Evolutionary conservation across 2,113 vertebrate genomes (phyloP), one percentile per base, ranked within the genome.

Genomic region (Podilymbus podiceps): DNA sequence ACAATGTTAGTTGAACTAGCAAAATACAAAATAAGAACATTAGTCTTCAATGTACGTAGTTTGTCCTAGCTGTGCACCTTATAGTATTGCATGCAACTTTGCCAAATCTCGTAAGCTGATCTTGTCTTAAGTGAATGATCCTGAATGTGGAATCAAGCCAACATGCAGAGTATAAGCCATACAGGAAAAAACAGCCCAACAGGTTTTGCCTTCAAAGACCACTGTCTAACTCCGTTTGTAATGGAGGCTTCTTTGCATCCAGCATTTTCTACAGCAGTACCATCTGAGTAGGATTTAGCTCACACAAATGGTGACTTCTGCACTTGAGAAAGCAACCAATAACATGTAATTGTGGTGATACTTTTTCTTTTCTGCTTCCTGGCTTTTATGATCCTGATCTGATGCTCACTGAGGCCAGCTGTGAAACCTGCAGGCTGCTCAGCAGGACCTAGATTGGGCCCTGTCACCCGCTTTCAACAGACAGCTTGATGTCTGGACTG

Each of bases 121-220:
- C 62, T 14, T 64, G 18, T 47, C 30, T 68, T 35, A 68, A 77
- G 64, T 33, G n/a, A 59, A 1, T 72, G 60, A 81, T 77, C 47
- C 60, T 52, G 64, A 90, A 31, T 3, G 8, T 49, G 71, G 38
- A 80, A 44, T 71, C 25, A 60, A 67, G 52, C 66, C 81, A 85
- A 40, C 9, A 3, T 3, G 22, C 46, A 83, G 53, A 0, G 0
- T 49, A 6, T 85, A 6, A 68, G 30, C 19, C 1, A 2, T 27
- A 6, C 50, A 9, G 8, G 8, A 19, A 30, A 30, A 88, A 79
- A 23, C 20, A 68, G 33, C 58, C 49, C 23, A 35, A 3, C 6
- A 9, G n/a, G 28, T 67, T 74, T 27, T 75, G 46, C 31, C 27
- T 60, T 79, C n/a, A 35, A n/a, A 78, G 58, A n/a, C 20, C 18